Evolutionary conservation across 2,797 vertebrate species (phyloP).

Genomic region (Bovichtus diacanthus): DNA sequence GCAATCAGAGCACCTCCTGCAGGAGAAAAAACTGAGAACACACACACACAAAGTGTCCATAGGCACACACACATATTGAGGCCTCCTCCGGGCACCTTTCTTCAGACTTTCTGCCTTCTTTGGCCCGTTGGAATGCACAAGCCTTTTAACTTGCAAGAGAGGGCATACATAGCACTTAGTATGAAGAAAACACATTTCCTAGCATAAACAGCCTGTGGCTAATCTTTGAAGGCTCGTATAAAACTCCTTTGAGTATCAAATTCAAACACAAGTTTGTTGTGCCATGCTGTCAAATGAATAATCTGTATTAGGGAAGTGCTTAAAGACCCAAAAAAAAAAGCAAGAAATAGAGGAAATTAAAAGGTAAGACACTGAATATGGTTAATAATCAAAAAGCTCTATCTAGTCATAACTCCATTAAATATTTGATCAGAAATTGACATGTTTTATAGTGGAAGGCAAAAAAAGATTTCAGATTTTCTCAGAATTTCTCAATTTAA

Average conservation of each 20-base stretch:
- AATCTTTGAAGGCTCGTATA: constrained; percentile 51
- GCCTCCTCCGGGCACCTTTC: constrained; percentile 55
- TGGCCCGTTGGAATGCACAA: constrained; percentile 22
- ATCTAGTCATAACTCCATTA: not conserved
- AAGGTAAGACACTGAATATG: not conserved
- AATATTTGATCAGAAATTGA: not conserved
- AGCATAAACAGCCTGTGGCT: constrained; percentile 69
- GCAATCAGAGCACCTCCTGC: constrained; percentile 74
- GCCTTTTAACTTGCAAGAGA: constrained; percentile 41
- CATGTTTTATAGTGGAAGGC: not conserved
- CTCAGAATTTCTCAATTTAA: not conserved
- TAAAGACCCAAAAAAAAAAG: constrained; percentile 12
- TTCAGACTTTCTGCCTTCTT: constrained; percentile 51
- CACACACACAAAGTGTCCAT: constrained; percentile 28
- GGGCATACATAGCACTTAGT: constrained; percentile 26
- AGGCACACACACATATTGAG: constrained; percentile 36
- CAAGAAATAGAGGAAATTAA: constrained; percentile 20
- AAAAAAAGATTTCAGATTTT: not conserved
- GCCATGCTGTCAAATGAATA: constrained; percentile 48
- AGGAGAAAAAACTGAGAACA: constrained; percentile 56
- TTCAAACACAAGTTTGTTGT: constrained; percentile 54
- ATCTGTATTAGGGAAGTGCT: constrained; percentile 23
- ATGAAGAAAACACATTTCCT: constrained; percentile 46
- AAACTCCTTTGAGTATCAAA: constrained; percentile 47
- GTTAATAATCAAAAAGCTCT: not conserved